Conservation (phyloP, 92 coral and sea anemone species). For the Micromussa lordhowensis region DNA sequence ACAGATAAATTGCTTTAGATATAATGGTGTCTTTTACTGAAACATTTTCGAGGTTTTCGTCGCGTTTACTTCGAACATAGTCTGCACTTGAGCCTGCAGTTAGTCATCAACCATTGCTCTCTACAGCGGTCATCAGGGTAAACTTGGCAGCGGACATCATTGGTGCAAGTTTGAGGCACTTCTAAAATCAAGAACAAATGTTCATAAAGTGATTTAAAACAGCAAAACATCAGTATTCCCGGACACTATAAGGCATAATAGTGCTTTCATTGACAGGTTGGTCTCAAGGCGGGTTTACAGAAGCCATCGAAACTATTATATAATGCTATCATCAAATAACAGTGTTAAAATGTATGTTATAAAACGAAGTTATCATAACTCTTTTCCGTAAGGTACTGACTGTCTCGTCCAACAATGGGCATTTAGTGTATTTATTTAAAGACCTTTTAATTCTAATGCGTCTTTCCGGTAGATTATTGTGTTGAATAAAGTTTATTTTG, state of each 20-base stretch:
- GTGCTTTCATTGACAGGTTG: background rate
- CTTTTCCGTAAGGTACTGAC: too few relatives aligned
- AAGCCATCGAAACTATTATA: too few relatives aligned
- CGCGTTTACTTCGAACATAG: slow-evolving; percentile 26
- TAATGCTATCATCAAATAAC: too few relatives aligned
- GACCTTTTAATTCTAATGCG: too few relatives aligned
- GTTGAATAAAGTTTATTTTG: background rate
- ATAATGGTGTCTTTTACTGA: background rate
- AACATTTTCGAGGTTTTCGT: background rate
- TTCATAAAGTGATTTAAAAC: background rate
- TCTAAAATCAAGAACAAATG: background rate
- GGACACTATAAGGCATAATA: background rate
- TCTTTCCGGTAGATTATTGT: background rate
- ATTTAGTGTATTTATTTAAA: too few relatives aligned
- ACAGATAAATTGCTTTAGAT: background rate
- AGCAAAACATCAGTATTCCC: background rate
- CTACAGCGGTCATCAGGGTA: slow-evolving; percentile 47
- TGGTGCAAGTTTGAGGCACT: slow-evolving; percentile 27
- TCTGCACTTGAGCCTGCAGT: slow-evolving; percentile 47
- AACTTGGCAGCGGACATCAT: slow-evolving; percentile 25
- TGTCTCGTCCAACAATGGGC: too few relatives aligned
- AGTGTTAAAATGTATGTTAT: too few relatives aligned
- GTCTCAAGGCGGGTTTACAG: too few relatives aligned
- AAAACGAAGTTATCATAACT: too few relatives aligned
- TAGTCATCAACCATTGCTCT: slow-evolving; percentile 30